These are phyloP conservation scores for Alouatta palliata DNA, from an alignment of 2,113 vertebrate genomes.

Conservation along the genomic window DNA sequence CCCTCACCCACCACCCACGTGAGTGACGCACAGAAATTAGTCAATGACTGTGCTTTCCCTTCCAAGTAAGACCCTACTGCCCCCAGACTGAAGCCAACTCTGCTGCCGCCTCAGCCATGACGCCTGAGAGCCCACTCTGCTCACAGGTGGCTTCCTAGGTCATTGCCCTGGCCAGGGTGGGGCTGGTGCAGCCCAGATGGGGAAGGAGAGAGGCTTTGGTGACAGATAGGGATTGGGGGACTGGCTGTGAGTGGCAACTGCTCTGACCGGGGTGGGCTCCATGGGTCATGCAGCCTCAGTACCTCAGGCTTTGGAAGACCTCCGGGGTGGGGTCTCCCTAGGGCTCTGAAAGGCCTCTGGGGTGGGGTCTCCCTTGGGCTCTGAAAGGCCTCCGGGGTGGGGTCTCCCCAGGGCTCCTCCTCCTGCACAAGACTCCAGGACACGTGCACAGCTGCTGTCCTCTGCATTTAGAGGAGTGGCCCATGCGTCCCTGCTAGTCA, in stretches of 20 bases:
- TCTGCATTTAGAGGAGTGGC: not conserved
- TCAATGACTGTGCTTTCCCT: not conserved
- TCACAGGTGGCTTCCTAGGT: not conserved
- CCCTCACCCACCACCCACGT: accelerated
- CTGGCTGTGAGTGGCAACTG: not conserved
- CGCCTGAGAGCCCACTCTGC: accelerated
- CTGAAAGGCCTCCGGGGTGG: not conserved
- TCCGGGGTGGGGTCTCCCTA: not conserved
- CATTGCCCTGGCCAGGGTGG: not conserved
- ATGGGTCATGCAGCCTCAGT: not conserved
- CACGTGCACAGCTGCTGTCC: not conserved
- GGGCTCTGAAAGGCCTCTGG: not conserved
- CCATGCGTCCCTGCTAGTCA: accelerated
- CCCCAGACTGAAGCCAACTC: not conserved
- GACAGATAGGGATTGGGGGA: not conserved
- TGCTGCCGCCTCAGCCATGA: not conserved
- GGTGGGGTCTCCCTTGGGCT: not conserved
- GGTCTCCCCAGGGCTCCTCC: not conserved
- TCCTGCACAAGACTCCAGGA: not conserved
- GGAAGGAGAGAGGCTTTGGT: not conserved
- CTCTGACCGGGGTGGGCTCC: not conserved
- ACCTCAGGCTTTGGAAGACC: not conserved
- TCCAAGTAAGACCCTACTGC: not conserved
- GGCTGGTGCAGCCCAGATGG: not conserved
- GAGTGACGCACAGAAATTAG: too few species aligned